A percentile compares a stretch with the other conserved stretches of the same genome.
Evolutionary conservation across 2,113 vertebrate species (phyloP).

Genomic region (Corydoras maculifer): DNA sequence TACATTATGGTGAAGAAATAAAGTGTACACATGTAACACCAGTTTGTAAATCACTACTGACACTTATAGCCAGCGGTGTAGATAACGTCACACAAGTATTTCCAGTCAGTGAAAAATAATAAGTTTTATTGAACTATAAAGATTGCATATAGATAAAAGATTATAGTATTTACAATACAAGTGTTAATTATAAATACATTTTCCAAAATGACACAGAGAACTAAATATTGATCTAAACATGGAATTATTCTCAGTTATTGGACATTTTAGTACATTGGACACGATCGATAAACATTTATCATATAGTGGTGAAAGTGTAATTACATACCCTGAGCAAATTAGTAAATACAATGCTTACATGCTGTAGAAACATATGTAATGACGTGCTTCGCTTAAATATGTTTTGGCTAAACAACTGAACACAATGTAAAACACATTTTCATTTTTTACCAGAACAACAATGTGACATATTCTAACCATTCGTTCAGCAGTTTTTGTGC

Average conservation of each 20-base stretch:
- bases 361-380: slow-evolving; percentile 29
- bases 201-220: slow-evolving; percentile 24
- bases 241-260: slow-evolving; percentile 25
- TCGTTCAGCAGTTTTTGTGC: slow-evolving; percentile 6
- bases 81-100: neutral
- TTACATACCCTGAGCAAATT: slow-evolving; percentile 46
- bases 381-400: slow-evolving; percentile 14
- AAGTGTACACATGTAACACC: too few relatives aligned
- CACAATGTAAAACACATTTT: slow-evolving; percentile 19
- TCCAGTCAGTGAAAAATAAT: slow-evolving; percentile 41
- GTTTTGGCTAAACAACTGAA: slow-evolving; percentile 9
- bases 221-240: slow-evolving; percentile 20
- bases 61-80: neutral
- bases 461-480: slow-evolving; percentile 15
- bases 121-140: slow-evolving; percentile 37
- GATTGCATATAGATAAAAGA: slow-evolving; percentile 41
- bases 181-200: slow-evolving; percentile 24
- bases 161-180: slow-evolving; percentile 37
- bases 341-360: slow-evolving; percentile 38
- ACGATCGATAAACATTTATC: slow-evolving; percentile 26
- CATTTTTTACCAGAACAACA: slow-evolving; percentile 11
- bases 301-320: slow-evolving; percentile 36
- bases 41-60: too few relatives aligned
- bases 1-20: too few relatives aligned
- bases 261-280: slow-evolving; percentile 28